These are phyloP conservation scores for Chrysopa pallens DNA, from an alignment of 1,140 invertebrate species.

Conservation along the genomic window DNA sequence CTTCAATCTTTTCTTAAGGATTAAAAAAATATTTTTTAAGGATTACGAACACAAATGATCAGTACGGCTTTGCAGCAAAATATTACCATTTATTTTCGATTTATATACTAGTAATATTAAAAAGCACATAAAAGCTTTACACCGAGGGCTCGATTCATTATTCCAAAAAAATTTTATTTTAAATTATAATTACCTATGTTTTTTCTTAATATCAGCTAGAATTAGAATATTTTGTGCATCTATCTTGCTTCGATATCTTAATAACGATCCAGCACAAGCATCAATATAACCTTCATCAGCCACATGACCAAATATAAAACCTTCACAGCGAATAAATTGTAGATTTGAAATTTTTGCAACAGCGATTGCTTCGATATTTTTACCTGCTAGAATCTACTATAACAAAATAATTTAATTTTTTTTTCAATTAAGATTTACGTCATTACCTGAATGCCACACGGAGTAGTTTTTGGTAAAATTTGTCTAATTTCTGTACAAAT, in stretches of 20 bases:
- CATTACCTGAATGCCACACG: slow-evolving; percentile 42
- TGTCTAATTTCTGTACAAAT: slow-evolving; percentile 33
- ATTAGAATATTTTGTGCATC: slow-evolving; percentile 49
- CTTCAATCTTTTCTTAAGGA: no score
- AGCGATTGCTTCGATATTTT: slow-evolving; percentile 59
- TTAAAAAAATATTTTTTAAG: no score
- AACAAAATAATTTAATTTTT: not conserved
- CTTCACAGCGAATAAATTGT: slow-evolving; percentile 63
- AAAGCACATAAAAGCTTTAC: no score
- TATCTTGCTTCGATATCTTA: slow-evolving; percentile 52
- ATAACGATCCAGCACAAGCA: slow-evolving; percentile 52
- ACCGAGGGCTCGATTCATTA: no score
- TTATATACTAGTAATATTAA: no score
- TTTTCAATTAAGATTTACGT: not conserved
- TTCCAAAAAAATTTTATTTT: no score
- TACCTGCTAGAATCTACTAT: slow-evolving; percentile 49
- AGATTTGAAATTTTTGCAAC: slow-evolving; percentile 52
- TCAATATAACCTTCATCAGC: slow-evolving; percentile 69
- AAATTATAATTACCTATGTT: slow-evolving; percentile 44
- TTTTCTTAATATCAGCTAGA: slow-evolving; percentile 73
- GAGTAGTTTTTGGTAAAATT: slow-evolving; percentile 23
- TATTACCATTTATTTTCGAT: no score
- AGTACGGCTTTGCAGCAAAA: no score
- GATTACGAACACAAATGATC: no score
- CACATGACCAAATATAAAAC: slow-evolving; percentile 65